phyloP scores from a whole-genome alignment of 2,797 vertebrate genomes.

The Aphelocoma californica region DNA sequence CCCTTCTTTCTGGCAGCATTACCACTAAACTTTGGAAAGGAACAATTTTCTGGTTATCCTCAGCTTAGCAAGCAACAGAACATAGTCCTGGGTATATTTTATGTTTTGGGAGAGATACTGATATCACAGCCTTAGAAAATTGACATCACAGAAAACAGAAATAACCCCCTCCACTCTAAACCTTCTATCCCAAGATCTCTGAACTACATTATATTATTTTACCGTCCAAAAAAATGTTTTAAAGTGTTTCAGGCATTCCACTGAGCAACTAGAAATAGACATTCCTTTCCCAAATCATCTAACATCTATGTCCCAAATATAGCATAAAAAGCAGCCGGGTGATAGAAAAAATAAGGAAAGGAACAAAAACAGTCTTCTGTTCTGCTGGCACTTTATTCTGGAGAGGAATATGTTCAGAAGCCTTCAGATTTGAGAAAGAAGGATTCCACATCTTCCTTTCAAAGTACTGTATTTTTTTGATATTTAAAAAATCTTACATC shows the following conservation, averaged over 20 bases:
- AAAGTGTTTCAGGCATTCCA: background rate
- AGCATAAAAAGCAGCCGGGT: background rate
- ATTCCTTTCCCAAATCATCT: background rate
- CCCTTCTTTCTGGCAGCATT: background rate
- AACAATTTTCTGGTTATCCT: background rate
- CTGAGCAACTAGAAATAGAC: background rate
- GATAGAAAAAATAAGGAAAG: background rate
- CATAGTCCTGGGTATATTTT: background rate
- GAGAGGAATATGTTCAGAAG: background rate
- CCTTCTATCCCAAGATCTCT: background rate
- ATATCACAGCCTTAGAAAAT: background rate
- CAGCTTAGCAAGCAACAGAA: background rate
- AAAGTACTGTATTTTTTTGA: background rate
- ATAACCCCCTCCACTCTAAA: background rate
- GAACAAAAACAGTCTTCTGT: background rate
- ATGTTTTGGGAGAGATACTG: background rate
- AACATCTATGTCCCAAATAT: background rate
- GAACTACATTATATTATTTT: background rate
- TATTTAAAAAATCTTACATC: background rate
- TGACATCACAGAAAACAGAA: background rate
- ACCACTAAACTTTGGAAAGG: background rate
- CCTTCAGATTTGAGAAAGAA: background rate
- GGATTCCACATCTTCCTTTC: background rate
- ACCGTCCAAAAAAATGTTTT: background rate
- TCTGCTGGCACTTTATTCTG: background rate